Evolutionary conservation across 2,113 vertebrate genomes (phyloP).

Genomic region (Chloropsis cyanopogon): DNA sequence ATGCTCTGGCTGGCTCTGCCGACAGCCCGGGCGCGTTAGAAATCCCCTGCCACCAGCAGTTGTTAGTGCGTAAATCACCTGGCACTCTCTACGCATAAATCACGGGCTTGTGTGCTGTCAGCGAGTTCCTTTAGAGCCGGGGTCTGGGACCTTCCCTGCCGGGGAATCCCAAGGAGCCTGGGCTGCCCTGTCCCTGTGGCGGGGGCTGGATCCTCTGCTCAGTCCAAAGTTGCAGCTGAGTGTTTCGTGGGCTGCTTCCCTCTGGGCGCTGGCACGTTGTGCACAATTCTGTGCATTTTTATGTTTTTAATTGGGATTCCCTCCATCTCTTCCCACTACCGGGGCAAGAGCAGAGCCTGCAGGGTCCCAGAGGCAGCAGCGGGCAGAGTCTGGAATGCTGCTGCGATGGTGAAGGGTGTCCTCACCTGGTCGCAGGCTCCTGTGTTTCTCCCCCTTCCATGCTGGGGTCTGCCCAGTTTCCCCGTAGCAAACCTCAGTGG

Average conservation of each 20-base stretch:
- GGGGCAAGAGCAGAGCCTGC: background rate
- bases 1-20: background rate
- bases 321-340: background rate
- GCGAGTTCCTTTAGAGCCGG: background rate
- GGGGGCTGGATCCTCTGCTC: background rate
- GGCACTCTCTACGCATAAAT: background rate
- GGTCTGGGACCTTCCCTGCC: background rate
- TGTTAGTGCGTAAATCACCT: conserved; percentile 27
- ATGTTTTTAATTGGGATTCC: rapidly evolving
- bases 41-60: background rate
- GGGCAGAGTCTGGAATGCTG: background rate
- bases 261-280: background rate
- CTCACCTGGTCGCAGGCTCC: background rate
- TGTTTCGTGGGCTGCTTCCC: background rate
- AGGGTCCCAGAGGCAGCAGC: background rate
- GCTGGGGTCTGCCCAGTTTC: background rate
- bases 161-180: background rate
- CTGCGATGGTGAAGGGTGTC: background rate
- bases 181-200: background rate
- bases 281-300: background rate
- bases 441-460: background rate
- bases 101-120: background rate
- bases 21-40: background rate
- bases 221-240: background rate
- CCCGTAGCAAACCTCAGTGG: background rate